phyloP scores from a whole-genome alignment of 1,140 invertebrate species.

The Cylas formicarius region DNA sequence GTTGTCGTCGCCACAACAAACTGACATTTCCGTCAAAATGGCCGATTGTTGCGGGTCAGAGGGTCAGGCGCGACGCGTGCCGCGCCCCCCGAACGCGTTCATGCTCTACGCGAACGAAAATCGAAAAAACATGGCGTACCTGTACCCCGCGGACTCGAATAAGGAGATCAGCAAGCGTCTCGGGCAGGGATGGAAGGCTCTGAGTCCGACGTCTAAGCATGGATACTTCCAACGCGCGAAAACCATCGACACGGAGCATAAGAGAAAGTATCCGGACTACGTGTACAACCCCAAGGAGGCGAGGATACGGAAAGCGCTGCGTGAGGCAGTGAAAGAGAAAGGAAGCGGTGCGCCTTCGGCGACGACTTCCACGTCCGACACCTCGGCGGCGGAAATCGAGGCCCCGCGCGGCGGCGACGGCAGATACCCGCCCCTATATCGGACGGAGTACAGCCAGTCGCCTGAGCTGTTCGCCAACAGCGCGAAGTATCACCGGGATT shows the following conservation, averaged over 20 bases:
- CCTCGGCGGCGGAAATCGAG: slow-evolving; percentile 21
- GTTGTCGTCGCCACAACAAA: too few species aligned
- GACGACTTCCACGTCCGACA: slow-evolving; percentile 24
- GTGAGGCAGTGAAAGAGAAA: slow-evolving; percentile 36
- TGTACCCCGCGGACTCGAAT: slow-evolving; percentile 53
- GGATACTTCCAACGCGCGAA: slow-evolving; percentile 53
- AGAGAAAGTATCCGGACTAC: slow-evolving; percentile 59
- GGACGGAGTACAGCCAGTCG: slow-evolving; percentile 16
- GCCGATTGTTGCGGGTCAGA: too few species aligned
- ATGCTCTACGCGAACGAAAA: slow-evolving; percentile 60
- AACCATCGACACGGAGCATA: slow-evolving; percentile 53
- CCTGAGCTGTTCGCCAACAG: slow-evolving; percentile 24
- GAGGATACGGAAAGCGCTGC: slow-evolving; percentile 53
- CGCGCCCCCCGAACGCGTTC: slow-evolving; percentile 57
- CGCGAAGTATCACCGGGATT: slow-evolving; percentile 22
- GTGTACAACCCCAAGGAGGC: slow-evolving; percentile 61
- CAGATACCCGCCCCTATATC: slow-evolving; percentile 19
- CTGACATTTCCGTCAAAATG: too few species aligned
- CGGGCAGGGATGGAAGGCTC: slow-evolving; percentile 50
- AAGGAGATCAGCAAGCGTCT: slow-evolving; percentile 57
- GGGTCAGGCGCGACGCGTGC: too few species aligned
- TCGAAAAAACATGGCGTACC: slow-evolving; percentile 48
- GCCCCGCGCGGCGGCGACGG: slow-evolving; percentile 4
- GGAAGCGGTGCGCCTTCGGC: slow-evolving; percentile 32
- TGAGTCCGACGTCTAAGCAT: slow-evolving; percentile 46